These are phyloP conservation scores for Chouioia cunea DNA, from an alignment of 2,888 invertebrate genomes.

Conservation along the genomic window DNA sequence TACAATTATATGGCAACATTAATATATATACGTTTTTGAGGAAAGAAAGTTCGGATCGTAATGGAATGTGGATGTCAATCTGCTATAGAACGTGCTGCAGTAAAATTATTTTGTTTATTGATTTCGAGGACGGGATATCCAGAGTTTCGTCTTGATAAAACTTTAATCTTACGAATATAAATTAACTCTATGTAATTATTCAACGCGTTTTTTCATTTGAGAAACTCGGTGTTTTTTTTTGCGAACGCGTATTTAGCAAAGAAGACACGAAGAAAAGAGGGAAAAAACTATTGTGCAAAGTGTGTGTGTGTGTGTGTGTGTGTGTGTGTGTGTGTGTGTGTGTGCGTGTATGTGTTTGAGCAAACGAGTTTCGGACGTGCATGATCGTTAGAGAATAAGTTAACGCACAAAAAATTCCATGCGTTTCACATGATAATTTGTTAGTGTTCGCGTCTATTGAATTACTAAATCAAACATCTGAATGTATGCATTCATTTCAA, in stretches of 20 bases:
- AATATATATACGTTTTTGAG: too few relatives aligned
- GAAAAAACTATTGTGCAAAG: slow-evolving; percentile 17
- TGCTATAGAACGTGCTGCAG: too few relatives aligned
- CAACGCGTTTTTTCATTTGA: slow-evolving; percentile 23
- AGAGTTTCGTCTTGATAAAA: too few relatives aligned
- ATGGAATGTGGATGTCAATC: too few relatives aligned
- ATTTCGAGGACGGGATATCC: too few relatives aligned
- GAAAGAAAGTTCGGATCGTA: too few relatives aligned
- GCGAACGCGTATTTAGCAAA: neutral
- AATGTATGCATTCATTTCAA: too few relatives aligned
- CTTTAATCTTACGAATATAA: slow-evolving; percentile 35
- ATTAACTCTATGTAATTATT: slow-evolving; percentile 17
- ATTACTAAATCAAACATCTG: too few relatives aligned
- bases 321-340: slow-evolving; percentile 10
- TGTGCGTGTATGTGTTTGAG: slow-evolving; percentile 12
- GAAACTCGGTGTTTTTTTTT: slow-evolving; percentile 11
- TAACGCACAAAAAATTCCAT: neutral
- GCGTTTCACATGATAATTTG: slow-evolving; percentile 12
- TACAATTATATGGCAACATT: too few relatives aligned
- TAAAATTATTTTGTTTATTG: too few relatives aligned
- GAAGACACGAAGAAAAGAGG: slow-evolving; percentile 1
- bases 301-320: slow-evolving; percentile 7
- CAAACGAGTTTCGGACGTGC: slow-evolving; percentile 7
- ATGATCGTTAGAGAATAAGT: slow-evolving; percentile 2
- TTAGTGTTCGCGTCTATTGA: neutral